Conservation (phyloP, 2,888 invertebrate species). For the Volucella inflata region DNA sequence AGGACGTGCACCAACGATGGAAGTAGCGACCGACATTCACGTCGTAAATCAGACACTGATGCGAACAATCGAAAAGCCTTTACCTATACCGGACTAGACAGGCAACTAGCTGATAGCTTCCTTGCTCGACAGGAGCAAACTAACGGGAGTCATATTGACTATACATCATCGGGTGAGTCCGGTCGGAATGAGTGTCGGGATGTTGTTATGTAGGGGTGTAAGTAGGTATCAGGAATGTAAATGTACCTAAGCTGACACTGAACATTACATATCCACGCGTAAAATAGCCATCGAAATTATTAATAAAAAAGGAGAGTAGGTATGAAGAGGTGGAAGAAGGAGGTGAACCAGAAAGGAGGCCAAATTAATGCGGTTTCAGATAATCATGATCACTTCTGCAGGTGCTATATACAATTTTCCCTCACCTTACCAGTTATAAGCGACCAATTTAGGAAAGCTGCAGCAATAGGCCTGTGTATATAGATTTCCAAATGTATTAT, state of each 20-base stretch:
- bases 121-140: conserved; percentile 82
- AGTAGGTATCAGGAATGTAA: not conserved
- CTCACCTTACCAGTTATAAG: conserved; percentile 33
- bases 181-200: conserved; percentile 79
- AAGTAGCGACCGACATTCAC: conserved; percentile 80
- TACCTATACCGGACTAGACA: conserved; percentile 82
- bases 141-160: conserved; percentile 81
- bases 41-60: conserved; percentile 83
- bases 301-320: conserved; percentile 8
- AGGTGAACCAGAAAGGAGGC: conserved; percentile 6
- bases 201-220: conserved; percentile 80
- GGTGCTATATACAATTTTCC: conserved; percentile 71
- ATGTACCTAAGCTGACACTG: not conserved
- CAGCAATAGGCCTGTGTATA: conserved; percentile 59
- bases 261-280: not conserved
- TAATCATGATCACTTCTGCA: conserved; percentile 58
- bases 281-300: conserved; percentile 20
- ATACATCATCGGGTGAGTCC: conserved; percentile 79
- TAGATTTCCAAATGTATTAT: conserved; percentile 66
- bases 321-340: no score
- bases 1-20: conserved; percentile 76
- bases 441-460: not conserved
- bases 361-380: conserved; percentile 57
- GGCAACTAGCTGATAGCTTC: conserved; percentile 83
- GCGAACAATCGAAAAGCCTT: conserved; percentile 80